Evolutionary conservation across 37 sponge, comb jelly and placozoan species (phyloP), one percentile per base, ranked within the genome.

Genomic region (Geodia barretti): DNA sequence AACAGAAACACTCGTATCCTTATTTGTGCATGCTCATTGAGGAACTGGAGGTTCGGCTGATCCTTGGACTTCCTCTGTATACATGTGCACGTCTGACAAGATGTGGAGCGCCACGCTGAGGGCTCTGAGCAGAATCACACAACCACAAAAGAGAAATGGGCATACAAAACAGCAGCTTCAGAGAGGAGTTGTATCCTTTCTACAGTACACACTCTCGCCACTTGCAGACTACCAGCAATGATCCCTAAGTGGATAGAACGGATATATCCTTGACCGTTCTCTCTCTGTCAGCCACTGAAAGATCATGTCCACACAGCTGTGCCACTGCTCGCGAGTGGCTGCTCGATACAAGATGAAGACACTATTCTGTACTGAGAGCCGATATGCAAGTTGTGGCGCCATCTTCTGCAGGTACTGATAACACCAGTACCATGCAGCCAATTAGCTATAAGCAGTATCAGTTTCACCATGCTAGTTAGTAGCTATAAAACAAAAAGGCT

Each of bases 171-270:
- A 62, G 58, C 39, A 78, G 39, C 60, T 78, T 83, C 74, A 81
- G 68, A 69, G 69, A 42, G 94, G 94, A 74, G 87, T 80, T 77
- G 94, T 94, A 94, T 90, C 92, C 88, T 54, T 0, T 4, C 41
- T 20, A n/a, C n/a, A 3, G 54, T 14, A 47, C 54, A 47, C 54
- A 47, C 14, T 17, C 1, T 4, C 0, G 31, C 28, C 38, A 68
- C 4, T 14, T 47, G 28, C 8, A 40, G 26, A 9, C 39, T n/a
- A 8, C 1, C 43, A 37, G 3, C 69, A 26, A 21, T 79, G 35
- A 3, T 65, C 38, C 69, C 58, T 66, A 29, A 29, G 19, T n/a
- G n/a, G n/a, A n/a, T n/a, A 21, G 20, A 8, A 26, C 7, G 19
- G 67, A n/a, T 70, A 14, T 35, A 5, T 40, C 39, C 36, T 70